These are phyloP conservation scores for Eupithecia exiguata DNA, from an alignment of 2,888 invertebrate genomes.

Conservation along the genomic window DNA sequence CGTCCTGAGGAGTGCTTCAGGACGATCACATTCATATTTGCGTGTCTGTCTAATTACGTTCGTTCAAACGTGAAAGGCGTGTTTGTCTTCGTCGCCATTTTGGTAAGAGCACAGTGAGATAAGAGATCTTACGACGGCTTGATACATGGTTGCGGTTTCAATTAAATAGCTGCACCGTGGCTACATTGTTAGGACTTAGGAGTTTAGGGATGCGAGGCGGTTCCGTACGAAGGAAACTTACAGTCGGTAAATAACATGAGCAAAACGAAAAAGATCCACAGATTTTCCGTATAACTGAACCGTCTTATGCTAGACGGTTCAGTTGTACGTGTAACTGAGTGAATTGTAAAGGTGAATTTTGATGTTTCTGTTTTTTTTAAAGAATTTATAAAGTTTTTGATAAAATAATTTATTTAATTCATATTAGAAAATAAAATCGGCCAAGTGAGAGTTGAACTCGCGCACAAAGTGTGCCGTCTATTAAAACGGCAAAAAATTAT, in stretches of 20 bases:
- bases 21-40: slow-evolving; percentile 41
- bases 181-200: slow-evolving; percentile 34
- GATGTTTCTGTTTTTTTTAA: background rate
- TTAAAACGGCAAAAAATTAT: too few relatives aligned
- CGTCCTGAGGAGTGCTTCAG: too few relatives aligned
- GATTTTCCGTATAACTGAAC: too few relatives aligned
- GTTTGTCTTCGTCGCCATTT: slow-evolving; percentile 50
- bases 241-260: background rate
- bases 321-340: too few relatives aligned
- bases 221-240: background rate
- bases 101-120: slow-evolving; percentile 48
- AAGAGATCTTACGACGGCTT: slow-evolving; percentile 51
- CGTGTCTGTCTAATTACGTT: slow-evolving; percentile 42
- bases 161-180: slow-evolving; percentile 54
- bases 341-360: too few relatives aligned
- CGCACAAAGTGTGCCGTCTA: too few relatives aligned
- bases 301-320: too few relatives aligned
- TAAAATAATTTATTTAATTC: too few relatives aligned
- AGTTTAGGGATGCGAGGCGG: slow-evolving; percentile 22
- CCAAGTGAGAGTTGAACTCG: too few relatives aligned
- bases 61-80: slow-evolving; percentile 49
- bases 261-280: background rate
- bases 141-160: slow-evolving; percentile 55
- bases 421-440: background rate
- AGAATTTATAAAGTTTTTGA: background rate